phyloP scores from a whole-genome alignment of 2,888 invertebrate genomes.

The Tetramorium bicarinatum region DNA sequence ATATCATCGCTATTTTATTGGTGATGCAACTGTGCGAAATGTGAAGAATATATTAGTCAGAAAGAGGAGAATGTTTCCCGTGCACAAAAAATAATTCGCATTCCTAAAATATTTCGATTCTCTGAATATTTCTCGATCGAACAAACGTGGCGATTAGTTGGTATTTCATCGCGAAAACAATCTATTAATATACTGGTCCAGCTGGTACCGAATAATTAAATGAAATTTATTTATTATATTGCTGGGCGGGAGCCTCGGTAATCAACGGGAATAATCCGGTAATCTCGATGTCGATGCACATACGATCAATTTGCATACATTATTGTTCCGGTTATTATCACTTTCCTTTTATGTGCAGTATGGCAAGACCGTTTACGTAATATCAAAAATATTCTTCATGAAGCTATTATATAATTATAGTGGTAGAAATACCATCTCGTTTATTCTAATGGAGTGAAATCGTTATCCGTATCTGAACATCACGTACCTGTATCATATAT shows the following conservation, averaged over 20 bases:
- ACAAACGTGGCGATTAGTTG: slow-evolving; percentile 18
- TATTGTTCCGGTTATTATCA: slow-evolving; percentile 24
- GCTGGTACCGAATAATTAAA: background rate
- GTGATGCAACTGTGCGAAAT: background rate
- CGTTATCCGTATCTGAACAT: slow-evolving; percentile 10
- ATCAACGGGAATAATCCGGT: background rate
- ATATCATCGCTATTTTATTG: background rate
- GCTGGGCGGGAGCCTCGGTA: background rate
- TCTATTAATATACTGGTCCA: background rate
- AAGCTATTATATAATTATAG: slow-evolving; percentile 39
- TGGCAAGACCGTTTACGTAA: slow-evolving; percentile 30
- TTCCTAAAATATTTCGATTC: slow-evolving; percentile 6
- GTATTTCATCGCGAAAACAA: slow-evolving; percentile 14
- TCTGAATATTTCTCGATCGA: slow-evolving; percentile 38
- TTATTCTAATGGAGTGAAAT: slow-evolving; percentile 42
- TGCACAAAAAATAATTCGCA: slow-evolving; percentile 24
- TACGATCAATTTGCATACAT: background rate
- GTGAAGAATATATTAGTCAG: background rate
- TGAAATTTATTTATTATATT: background rate
- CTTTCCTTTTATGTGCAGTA: slow-evolving; percentile 4
- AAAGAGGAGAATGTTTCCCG: background rate
- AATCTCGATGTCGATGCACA: slow-evolving; percentile 9
- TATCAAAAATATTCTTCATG: slow-evolving; percentile 22
- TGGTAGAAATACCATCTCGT: background rate
- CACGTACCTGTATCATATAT: background rate